Conservation (phyloP, 2,797 vertebrate species). For the Diglossa cyanea region DNA sequence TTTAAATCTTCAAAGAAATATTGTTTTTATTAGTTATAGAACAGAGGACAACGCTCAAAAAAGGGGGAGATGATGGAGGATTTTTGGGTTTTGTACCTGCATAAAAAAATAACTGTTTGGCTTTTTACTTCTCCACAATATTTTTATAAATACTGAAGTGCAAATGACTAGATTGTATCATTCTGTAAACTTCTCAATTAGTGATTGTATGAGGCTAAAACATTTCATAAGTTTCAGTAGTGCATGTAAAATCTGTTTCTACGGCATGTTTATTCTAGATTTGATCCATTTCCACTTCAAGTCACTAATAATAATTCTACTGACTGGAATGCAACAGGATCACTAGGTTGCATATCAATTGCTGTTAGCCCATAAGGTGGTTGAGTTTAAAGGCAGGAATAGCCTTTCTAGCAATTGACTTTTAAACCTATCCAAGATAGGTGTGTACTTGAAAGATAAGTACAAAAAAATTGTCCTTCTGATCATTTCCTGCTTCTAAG, state of each 20-base stretch:
- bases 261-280: background rate
- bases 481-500: background rate
- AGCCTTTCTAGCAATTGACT: background rate
- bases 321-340: background rate
- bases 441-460: background rate
- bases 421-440: background rate
- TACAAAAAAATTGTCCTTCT: background rate
- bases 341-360: background rate
- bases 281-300: background rate
- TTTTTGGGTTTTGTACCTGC: background rate
- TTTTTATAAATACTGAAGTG: background rate
- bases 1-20: slow-evolving; percentile 47
- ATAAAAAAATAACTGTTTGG: background rate
- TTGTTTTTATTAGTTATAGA: slow-evolving; percentile 58
- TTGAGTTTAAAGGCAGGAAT: background rate
- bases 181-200: background rate
- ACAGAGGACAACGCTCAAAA: background rate
- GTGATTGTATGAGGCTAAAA: background rate
- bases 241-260: background rate
- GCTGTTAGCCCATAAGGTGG: background rate
- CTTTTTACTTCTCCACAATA: background rate
- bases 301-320: background rate
- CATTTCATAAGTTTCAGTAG: background rate
- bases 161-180: background rate
- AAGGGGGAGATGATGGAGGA: background rate